A percentile compares a stretch with the other conserved stretches of the same genome.
Evolutionary conservation across 2,113 vertebrate genomes (phyloP).

Genomic region (Daubentonia madagascariensis): DNA sequence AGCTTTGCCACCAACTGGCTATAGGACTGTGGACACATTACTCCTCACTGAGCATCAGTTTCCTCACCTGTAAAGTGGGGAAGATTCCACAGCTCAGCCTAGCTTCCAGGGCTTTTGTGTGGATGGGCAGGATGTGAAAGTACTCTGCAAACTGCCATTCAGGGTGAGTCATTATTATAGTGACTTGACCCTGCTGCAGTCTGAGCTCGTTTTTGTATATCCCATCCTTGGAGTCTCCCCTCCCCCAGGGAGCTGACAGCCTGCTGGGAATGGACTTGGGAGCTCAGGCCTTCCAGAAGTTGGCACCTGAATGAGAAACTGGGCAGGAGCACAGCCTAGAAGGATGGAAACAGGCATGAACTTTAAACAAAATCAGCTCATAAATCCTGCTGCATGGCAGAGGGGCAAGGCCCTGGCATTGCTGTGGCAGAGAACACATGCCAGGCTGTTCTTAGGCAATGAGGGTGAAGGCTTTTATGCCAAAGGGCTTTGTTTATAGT

Average conservation of each 20-base stretch:
- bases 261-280: not conserved
- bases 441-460: not conserved
- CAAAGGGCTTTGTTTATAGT: not conserved
- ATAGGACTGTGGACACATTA: not conserved
- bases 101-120: not conserved
- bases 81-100: not conserved
- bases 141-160: not conserved
- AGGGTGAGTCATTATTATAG: not conserved
- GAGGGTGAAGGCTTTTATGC: not conserved
- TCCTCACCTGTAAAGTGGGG: not conserved
- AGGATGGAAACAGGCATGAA: not conserved
- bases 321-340: not conserved
- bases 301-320: not conserved
- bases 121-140: not conserved
- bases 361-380: slow-evolving; percentile 2
- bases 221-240: not conserved
- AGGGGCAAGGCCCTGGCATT: not conserved
- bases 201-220: not conserved
- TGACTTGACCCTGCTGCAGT: not conserved
- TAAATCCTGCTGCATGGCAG: not conserved
- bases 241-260: not conserved
- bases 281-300: not conserved
- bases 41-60: not conserved
- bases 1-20: not conserved
- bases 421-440: not conserved